Base-by-base conservation (phyloP, 1,140 invertebrate species). In the Drosophila rhopaloa region DNA sequence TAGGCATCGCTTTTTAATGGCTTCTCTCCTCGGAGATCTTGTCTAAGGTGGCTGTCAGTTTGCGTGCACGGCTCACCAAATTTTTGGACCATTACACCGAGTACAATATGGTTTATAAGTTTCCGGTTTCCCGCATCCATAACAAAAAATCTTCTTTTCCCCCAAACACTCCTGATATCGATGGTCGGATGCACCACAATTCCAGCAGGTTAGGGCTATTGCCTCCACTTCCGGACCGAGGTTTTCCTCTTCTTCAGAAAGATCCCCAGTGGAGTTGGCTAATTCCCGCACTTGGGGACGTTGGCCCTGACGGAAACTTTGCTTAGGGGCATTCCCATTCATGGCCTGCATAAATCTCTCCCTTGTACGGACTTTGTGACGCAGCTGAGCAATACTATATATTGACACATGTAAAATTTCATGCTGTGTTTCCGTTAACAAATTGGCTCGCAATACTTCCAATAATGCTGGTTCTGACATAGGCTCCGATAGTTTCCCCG, bases 391-490 rank as follows among this genome's bases (percentile, higher is more conserved):
- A 32, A 68, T 43, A 16, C 35, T 40, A 8, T n/a, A 24, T 27
- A 60, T 53, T 8, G 56, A 40, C 0, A 59, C 57, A 19, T 68
- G 43, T 11, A 53, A 51, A 0, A 46, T 60, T 53, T 53, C 57
- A 43, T 60, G 57, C n/a, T 53, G 65, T 6, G 44, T 46, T 16
- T 68, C 48, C 5, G 16, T 35, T 6, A 61, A 19, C 10, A 68
- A 43, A 53, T 60, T 53, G 0, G 38, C 46, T 44, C 40, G 27
- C 10, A 60, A 14, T 9, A 46, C 38, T 46, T 68, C 57, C 11
- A 60, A 53, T 16, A 68, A 43, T 0, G 44, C 10, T 24, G 38
- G 35, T 43, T 67, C 55, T 4, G 19, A 27, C 27, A 59, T 32
- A 1, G 44, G 55, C 6, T 19, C 6, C 1, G n/a, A 27, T 10